Base-by-base conservation (phyloP, 2,888 invertebrate genomes). In the Pachycephus smyrnensis region DNA sequence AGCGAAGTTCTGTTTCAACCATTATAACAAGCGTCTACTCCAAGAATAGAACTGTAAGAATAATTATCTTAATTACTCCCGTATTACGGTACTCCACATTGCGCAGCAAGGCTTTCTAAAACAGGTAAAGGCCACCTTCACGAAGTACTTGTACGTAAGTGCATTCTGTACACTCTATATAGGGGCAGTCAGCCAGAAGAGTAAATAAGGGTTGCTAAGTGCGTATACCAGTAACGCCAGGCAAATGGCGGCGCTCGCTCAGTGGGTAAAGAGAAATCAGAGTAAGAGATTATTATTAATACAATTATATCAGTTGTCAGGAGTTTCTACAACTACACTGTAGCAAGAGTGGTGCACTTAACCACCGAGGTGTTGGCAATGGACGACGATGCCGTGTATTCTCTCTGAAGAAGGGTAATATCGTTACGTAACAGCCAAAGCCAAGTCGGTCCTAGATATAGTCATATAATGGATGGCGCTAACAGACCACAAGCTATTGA, bases 401-500 rank as follows among this genome's bases (percentile, higher is more conserved):
- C 9, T 55, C 55, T 23, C 55, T 23, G 55, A 55, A 55, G 55
- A 55, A 55, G 55, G 55, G 55, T 55, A 55, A 23, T 55, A 55
- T 55, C 55, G 55, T 75, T 77, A 69, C 73, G 69, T 73, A 68
- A 69, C 68, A 9, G 68, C 68, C 69, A 35, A 74, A 73, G 55
- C 36, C 71, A 68, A 77, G 33, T 77, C 74, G 31, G 68, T 74
- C 68, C 55, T 55, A 55, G 9, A 55, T 55, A 55, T 55, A 55
- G 55, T 55, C 74, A 75, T 79, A 85, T 83, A 86, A 85, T 83
- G 80, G 86, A 88, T 84, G 84, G 80, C 83, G 82, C 83, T 82
- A 87, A 85, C 88, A 85, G 86, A 85, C 87, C 88, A 82, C 87
- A 79, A 85, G 86, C 86, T 89, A 89, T 89, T 88, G 88, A 88